Evolutionary conservation across 1,140 invertebrate genomes (phyloP).

Genomic region (Nebria ingens): DNA sequence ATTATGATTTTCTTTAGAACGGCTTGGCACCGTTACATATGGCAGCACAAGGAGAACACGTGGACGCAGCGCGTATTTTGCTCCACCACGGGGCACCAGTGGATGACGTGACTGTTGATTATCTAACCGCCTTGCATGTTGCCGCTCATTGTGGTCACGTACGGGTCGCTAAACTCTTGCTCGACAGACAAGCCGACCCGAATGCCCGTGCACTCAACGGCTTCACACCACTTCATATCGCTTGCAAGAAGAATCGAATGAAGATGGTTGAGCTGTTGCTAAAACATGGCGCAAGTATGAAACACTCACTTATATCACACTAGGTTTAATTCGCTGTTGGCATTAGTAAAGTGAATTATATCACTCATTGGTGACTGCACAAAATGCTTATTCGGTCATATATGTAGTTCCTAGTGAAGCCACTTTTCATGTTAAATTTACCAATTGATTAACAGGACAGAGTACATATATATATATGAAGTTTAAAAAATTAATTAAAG

Average conservation of each 20-base stretch:
- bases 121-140: slow-evolving; percentile 92
- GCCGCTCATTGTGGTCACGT: slow-evolving; percentile 93
- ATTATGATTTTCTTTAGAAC: slow-evolving; percentile 53
- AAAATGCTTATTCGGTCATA: neutral
- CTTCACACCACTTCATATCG: slow-evolving; percentile 96
- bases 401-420: neutral
- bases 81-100: slow-evolving; percentile 89
- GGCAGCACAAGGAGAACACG: slow-evolving; percentile 95
- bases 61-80: slow-evolving; percentile 85
- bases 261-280: slow-evolving; percentile 92
- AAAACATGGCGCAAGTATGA: slow-evolving; percentile 82
- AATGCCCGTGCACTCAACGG: slow-evolving; percentile 96
- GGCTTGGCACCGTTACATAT: slow-evolving; percentile 83
- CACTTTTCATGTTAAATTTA: neutral
- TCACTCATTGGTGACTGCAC: neutral
- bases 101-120: slow-evolving; percentile 96
- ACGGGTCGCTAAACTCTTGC: slow-evolving; percentile 84
- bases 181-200: slow-evolving; percentile 91
- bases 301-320: neutral
- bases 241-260: slow-evolving; percentile 97
- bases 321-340: neutral
- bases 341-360: too few relatives aligned
- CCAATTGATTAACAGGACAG: neutral
- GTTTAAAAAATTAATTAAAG: too few relatives aligned
- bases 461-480: too few relatives aligned